Percentiles rank a stretch among this genome's conserved stretches.
Evolutionary conservation across 1,140 invertebrate genomes (phyloP).

Genomic region (Ctenoplectra terminalis): DNA sequence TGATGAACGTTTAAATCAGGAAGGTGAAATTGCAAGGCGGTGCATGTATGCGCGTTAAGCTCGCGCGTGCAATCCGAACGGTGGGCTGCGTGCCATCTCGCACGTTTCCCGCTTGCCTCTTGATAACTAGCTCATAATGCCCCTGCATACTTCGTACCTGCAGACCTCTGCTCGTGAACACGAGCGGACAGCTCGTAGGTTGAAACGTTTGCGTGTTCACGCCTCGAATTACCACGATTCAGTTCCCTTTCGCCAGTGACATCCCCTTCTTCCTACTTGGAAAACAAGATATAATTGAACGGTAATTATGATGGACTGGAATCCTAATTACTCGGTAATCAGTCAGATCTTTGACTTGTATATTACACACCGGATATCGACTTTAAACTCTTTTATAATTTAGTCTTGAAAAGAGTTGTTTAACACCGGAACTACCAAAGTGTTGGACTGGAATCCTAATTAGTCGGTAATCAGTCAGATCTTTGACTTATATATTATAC

Average conservation of each 20-base stretch:
- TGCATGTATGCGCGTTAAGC: not conserved
- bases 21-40: conserved; percentile 27
- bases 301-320: not conserved
- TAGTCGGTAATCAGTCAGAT: not conserved
- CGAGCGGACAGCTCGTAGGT: conserved; percentile 1
- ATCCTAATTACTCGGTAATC: not conserved
- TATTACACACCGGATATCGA: too few species aligned
- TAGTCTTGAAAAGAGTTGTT: too few species aligned
- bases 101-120: conserved; percentile 63
- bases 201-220: conserved; percentile 6
- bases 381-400: too few species aligned
- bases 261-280: not conserved
- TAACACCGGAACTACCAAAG: too few species aligned
- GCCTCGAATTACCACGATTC: conserved; percentile 24
- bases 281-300: not conserved
- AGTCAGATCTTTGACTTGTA: not conserved
- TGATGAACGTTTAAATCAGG: conserved; percentile 18
- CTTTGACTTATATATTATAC: not conserved
- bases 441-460: not conserved
- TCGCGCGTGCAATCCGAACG: conserved; percentile 32
- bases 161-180: conserved; percentile 1
- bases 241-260: not conserved
- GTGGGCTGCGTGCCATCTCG: conserved; percentile 66
- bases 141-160: conserved; percentile 22
- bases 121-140: conserved; percentile 50